These are phyloP conservation scores for Erinaceus europaeus DNA, from an alignment of 2,113 vertebrate genomes.

Conservation along the genomic window DNA sequence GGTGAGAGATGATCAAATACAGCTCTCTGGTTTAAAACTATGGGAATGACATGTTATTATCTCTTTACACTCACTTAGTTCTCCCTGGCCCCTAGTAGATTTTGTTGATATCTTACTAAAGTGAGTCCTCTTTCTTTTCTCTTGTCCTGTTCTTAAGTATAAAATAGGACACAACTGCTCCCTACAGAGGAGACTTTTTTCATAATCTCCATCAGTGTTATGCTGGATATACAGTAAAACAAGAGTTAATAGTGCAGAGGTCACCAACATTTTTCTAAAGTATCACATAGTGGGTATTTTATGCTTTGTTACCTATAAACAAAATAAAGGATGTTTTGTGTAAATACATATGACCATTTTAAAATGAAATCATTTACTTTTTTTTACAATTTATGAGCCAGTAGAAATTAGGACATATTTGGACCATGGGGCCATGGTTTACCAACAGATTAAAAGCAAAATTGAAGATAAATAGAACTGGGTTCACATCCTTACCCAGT, in stretches of 20 bases:
- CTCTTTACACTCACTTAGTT: background rate
- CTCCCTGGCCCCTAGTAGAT: background rate
- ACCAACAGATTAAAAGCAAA: background rate
- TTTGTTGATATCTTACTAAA: background rate
- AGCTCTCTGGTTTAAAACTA: background rate
- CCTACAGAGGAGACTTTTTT: background rate
- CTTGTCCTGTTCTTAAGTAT: background rate
- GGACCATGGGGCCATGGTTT: background rate
- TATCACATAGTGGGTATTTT: conserved; percentile 18
- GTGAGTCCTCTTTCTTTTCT: background rate
- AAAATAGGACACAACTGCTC: background rate
- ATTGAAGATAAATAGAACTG: background rate
- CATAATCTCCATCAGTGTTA: background rate
- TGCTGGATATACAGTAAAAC: background rate
- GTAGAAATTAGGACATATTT: background rate
- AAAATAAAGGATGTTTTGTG: background rate
- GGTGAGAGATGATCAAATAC: background rate
- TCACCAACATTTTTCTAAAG: background rate
- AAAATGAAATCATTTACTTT: background rate
- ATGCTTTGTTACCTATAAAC: background rate
- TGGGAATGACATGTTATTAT: background rate
- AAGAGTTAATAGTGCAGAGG: background rate
- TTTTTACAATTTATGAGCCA: background rate
- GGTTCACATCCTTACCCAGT: background rate
- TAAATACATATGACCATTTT: background rate